A percentile compares a stretch with the other conserved stretches of the same genome.
These are phyloP conservation scores for Polymixis lichenea DNA, from an alignment of 2,888 invertebrate species.

Conservation along the genomic window DNA sequence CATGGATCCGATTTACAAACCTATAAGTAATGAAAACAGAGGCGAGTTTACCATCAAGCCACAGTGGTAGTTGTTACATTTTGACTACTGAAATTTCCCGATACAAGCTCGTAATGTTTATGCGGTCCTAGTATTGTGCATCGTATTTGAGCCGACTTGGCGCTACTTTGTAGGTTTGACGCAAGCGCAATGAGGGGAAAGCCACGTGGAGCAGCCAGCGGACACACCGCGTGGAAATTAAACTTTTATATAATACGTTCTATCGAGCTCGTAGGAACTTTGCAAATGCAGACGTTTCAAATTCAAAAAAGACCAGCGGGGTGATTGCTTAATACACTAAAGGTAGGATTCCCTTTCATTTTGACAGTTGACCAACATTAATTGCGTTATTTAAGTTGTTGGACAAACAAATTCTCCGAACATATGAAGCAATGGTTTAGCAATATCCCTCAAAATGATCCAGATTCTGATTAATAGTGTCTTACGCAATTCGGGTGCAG, in stretches of 20 bases:
- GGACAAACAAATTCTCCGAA: no score
- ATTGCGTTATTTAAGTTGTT: no score
- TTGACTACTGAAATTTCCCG: not conserved
- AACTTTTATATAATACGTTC: not conserved
- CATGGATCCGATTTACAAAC: constrained; percentile 1
- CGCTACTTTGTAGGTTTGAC: not conserved
- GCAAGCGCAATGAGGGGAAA: constrained; percentile 11
- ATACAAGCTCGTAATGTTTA: constrained; percentile 17
- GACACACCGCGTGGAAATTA: not conserved
- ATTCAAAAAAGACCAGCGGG: no score
- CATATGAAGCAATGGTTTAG: no score
- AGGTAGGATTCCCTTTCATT: no score
- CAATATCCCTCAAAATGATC: no score
- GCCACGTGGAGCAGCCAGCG: not conserved
- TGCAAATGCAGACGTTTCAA: not conserved
- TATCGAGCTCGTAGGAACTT: not conserved
- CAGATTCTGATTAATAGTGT: no score
- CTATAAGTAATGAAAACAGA: rapidly evolving
- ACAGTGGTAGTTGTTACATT: constrained; percentile 3
- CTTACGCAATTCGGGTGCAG: no score
- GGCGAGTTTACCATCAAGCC: not conserved
- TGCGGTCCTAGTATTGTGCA: constrained; percentile 60
- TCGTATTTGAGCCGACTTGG: constrained; percentile 32
- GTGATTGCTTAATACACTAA: no score
- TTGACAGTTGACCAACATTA: no score